Evolutionary conservation across 2,113 vertebrate genomes (phyloP).

Genomic region (Bombycilla garrulus): DNA sequence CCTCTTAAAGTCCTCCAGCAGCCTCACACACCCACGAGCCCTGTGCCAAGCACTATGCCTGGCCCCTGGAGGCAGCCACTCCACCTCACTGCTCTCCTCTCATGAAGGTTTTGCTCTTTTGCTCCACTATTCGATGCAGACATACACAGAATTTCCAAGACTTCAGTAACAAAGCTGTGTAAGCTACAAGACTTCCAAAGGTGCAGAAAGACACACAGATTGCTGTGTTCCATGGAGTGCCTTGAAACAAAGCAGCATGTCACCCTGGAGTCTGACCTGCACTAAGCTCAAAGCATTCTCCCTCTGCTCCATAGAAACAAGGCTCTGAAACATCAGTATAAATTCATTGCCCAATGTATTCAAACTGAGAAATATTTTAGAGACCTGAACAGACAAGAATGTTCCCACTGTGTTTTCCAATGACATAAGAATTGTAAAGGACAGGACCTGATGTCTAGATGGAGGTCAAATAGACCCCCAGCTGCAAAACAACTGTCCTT

Average conservation of each 20-base stretch:
- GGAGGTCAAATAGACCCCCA: background rate
- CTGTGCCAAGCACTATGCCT: background rate
- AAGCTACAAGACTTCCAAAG: background rate
- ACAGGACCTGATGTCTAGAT: background rate
- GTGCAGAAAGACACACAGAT: background rate
- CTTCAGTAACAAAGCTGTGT: background rate
- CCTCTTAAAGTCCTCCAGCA: background rate
- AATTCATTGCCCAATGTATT: background rate
- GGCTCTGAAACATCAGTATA: background rate
- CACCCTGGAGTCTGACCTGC: background rate
- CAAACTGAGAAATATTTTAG: background rate
- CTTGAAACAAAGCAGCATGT: background rate
- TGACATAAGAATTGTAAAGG: background rate
- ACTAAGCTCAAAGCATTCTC: background rate
- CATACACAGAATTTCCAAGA: background rate
- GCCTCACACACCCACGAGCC: rapidly evolving
- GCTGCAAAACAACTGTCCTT: background rate
- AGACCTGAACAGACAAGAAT: background rate
- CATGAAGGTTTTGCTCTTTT: background rate
- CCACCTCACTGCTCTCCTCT: background rate
- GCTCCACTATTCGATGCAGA: background rate
- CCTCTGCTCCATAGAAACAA: background rate
- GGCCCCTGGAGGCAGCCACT: background rate
- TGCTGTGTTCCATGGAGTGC: background rate
- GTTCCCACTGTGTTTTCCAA: background rate